Base-by-base conservation (phyloP, 2,888 invertebrate species). In the Synanthedon vespiformis region DNA sequence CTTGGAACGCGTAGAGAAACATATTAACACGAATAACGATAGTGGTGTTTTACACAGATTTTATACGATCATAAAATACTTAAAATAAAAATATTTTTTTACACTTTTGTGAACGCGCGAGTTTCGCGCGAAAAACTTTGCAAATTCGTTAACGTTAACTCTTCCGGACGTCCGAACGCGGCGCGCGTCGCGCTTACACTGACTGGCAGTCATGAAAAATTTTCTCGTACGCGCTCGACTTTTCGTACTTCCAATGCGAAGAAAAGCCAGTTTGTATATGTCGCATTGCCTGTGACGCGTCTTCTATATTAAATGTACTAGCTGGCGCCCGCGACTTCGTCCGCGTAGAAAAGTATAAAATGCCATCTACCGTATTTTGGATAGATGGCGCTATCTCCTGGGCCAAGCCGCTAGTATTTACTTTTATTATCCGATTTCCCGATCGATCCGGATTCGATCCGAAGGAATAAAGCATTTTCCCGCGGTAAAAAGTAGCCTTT, bases 91-190 rank as follows among this genome's bases (percentile, higher is more conserved):
- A 52, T 54, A 53, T 51, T 55, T 49, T 51, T 50, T n/a, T 41
- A 49, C 4, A 49, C 14, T 52, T 52, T 50, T 53, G 6, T 41
- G 8, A 16, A 40, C 41, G 34, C 52, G 52, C 48, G 48, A 47
- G 59, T 76, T 74, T 75, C 67, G 70, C 76, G 76, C 77, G 77
- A 65, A 64, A 75, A 80, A 80, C 70, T 80, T 78, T 61, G 54
- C 22, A 47, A 48, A 50, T 54, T n/a, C n/a, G n/a, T n/a, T n/a
- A 62, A 55, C 68, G 59, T 53, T 48, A 41, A 51, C 16, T 22
- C 34, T 5, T 53, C 27, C 54, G 18, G 40, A 68, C 77, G 61
- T 64, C 66, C 53, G 51, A 40, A 56, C 70, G 59, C 59, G 55
- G 70, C 78, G 81, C 80, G 57, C 54, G 62, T 60, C 65, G 70